Evolutionary conservation across 2,113 vertebrate species (phyloP).

Genomic region (Prolemur simus): DNA sequence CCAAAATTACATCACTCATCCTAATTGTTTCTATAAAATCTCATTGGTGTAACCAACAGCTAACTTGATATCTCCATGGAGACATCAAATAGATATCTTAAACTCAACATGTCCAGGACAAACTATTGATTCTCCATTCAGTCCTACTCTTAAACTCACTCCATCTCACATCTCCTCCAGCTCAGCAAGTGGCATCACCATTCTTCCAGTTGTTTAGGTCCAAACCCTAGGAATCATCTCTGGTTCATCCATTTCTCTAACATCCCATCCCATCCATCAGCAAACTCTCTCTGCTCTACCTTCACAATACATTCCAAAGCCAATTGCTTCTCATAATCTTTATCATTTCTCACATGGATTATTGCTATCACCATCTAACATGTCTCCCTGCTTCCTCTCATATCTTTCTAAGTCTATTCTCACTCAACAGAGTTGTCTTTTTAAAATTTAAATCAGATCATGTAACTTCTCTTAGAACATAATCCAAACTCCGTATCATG

Average conservation of each 20-base stretch:
- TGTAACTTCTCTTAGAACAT: not conserved
- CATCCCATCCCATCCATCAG: not conserved
- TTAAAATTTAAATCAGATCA: not conserved
- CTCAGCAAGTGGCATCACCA: not conserved
- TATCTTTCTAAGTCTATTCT: not conserved
- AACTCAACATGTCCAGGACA: not conserved
- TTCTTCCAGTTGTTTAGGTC: not conserved
- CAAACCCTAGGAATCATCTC: not conserved
- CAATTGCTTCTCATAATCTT: not conserved
- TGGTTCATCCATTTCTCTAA: not conserved
- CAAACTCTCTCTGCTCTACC: not conserved
- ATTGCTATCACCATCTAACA: not conserved
- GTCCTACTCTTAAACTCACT: not conserved
- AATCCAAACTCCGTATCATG: not conserved
- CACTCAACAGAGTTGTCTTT: no score
- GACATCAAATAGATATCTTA: not conserved
- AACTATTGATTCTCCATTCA: not conserved
- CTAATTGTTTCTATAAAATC: not conserved
- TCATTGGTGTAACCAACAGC: not conserved
- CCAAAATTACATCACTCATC: not conserved
- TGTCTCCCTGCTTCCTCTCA: not conserved
- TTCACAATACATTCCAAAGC: not conserved
- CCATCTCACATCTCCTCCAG: not conserved
- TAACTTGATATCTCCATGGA: not conserved
- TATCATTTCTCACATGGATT: not conserved